Evolutionary conservation across 2,113 vertebrate genomes (phyloP), one percentile per base, ranked within the genome.

Genomic region (Myodes glareolus): DNA sequence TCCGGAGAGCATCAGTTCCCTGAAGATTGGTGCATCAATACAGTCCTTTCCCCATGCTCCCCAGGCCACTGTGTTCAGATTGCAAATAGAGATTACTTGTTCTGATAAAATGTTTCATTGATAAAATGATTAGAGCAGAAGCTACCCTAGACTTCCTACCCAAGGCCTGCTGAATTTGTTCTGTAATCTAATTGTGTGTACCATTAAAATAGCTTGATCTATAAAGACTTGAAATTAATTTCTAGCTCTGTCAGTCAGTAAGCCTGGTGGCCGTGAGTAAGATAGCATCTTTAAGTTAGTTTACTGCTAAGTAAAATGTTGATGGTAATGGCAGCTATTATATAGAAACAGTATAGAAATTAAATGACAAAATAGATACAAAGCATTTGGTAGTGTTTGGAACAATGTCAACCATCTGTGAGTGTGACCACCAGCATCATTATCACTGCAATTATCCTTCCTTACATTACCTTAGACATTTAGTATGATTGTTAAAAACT

Each of bases 261-360:
- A 42, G 4, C 23, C 36, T 16, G 3, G 5, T 94, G 68, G 50
- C 42, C 50, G 81, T 92, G 50, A 93, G 27, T 88, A 91, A 89
- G 16, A 52, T 25, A 65, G 33, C 29, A 17, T 55, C 52, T 85
- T 92, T 58, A 80, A 39, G 9, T 76, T 88, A 73, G 3, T 68
- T 76, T 90, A n/a, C 68, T 94, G 23, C 67, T 92, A 88, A 94
- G 65, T 52, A 86, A 95, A 96, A 75, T 2, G 2, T 6, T 87
- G 10, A 7, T 92, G 94, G 78, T 31, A 58, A 93, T 29, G 55
- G 27, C 89, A 90, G 67, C 52, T 25, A 72, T 94, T 16, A 90
- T 21, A 90, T 76, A 68, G 25, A 39, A 76, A 1, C 93, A 39
- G 19, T 76, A 0, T 0, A 70, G 58, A 92, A 85, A 81, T 76